Evolutionary conservation across 2,113 vertebrate genomes (phyloP).

Genomic region (Castor canadensis): DNA sequence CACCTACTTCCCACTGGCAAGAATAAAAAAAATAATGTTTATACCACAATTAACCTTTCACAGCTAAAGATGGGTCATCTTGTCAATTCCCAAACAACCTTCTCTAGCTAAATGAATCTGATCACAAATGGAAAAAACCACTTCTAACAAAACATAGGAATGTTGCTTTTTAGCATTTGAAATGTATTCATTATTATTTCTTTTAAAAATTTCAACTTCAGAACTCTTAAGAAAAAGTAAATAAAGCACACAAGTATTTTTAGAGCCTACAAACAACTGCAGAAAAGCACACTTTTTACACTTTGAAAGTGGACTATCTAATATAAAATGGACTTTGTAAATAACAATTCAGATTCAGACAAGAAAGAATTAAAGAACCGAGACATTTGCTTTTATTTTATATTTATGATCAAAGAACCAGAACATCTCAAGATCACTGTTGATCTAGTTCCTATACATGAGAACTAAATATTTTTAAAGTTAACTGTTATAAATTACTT

Average conservation of each 20-base stretch:
- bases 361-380: background rate
- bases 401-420: constrained; percentile 15
- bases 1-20: constrained; percentile 15
- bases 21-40: constrained; percentile 58
- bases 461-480: constrained; percentile 56
- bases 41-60: constrained; percentile 40
- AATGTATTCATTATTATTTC: constrained; percentile 45
- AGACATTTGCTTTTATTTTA: background rate
- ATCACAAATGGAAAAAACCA: constrained; percentile 28
- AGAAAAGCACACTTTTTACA: constrained; percentile 22
- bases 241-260: constrained; percentile 3
- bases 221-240: constrained; percentile 39
- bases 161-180: background rate
- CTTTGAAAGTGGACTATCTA: constrained; percentile 28
- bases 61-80: constrained; percentile 63
- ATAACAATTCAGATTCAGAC: background rate
- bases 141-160: constrained; percentile 51
- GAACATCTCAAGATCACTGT: background rate
- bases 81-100: constrained; percentile 47
- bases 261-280: background rate
- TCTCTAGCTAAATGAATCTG: background rate
- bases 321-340: background rate
- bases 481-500: background rate
- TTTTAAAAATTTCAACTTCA: constrained; percentile 32
- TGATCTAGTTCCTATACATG: constrained; percentile 46